Evolutionary conservation across 23 tunicate species (phyloP).

Genomic region (Trididemnum clinides): DNA sequence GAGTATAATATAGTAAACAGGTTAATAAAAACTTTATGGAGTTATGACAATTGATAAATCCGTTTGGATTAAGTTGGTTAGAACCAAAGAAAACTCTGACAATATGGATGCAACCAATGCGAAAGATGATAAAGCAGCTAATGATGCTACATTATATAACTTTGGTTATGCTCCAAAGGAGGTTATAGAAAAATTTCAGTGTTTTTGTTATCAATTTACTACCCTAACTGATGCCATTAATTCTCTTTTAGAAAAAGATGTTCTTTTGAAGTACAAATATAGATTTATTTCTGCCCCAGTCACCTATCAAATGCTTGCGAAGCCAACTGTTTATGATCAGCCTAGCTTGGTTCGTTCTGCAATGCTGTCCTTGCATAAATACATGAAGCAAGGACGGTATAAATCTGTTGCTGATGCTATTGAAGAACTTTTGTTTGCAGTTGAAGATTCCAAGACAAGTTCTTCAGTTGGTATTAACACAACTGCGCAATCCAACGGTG

Average conservation of each 20-base stretch:
- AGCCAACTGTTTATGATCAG: conserved; percentile 65
- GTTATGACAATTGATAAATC: neutral
- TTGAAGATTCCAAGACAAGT: neutral
- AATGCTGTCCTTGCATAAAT: conserved; percentile 55
- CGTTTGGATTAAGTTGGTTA: neutral
- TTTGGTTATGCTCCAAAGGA: conserved; percentile 91
- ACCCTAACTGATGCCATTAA: conserved; percentile 66
- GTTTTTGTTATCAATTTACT: conserved; percentile 56
- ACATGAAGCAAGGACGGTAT: conserved; percentile 69
- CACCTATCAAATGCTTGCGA: conserved; percentile 84
- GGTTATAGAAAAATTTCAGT: conserved; percentile 83
- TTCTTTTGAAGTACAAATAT: conserved; percentile 60
- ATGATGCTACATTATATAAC: conserved; percentile 59
- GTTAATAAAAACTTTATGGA: neutral
- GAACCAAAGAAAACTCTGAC: neutral
- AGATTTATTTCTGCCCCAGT: conserved; percentile 61
- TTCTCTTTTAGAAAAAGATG: conserved; percentile 66
- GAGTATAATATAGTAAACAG: too few species aligned
- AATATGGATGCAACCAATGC: conserved; percentile 10
- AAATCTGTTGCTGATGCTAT: conserved; percentile 87
- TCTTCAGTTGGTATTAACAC: neutral
- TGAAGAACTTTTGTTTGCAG: conserved; percentile 74
- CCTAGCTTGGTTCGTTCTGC: conserved; percentile 32
- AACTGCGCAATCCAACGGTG: conserved; percentile 11
- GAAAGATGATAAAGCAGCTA: neutral